These are phyloP conservation scores for Rhyacichthys aspro DNA, from an alignment of 2,797 vertebrate genomes.

Conservation along the genomic window DNA sequence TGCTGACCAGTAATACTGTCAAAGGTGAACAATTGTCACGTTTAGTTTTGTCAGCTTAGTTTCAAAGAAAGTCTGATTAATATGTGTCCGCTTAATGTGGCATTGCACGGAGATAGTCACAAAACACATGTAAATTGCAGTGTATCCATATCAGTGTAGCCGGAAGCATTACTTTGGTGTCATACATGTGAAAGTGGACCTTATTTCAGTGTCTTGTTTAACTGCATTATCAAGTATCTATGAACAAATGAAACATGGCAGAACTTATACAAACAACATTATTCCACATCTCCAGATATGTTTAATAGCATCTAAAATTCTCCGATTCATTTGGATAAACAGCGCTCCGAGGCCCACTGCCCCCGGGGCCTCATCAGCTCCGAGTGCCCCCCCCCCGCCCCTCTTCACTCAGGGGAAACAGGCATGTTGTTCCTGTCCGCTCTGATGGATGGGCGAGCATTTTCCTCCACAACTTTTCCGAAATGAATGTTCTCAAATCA, in stretches of 20 bases:
- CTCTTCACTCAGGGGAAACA: not conserved
- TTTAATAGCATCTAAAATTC: not conserved
- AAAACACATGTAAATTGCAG: too few species aligned
- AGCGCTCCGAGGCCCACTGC: not conserved
- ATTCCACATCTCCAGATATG: not conserved
- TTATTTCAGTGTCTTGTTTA: too few species aligned
- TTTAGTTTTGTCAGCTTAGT: too few species aligned
- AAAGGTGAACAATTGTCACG: too few species aligned
- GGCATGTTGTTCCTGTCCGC: conserved; percentile 38
- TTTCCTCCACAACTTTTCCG: not conserved
- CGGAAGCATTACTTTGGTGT: too few species aligned
- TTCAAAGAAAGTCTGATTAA: too few species aligned
- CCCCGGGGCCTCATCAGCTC: conserved; percentile 33
- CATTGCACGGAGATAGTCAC: too few species aligned
- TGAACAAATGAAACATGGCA: too few species aligned
- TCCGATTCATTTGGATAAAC: not conserved
- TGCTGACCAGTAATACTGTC: not conserved
- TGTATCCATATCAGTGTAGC: too few species aligned
- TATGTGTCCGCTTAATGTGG: too few species aligned
- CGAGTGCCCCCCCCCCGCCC: not conserved
- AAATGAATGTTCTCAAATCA: conserved; percentile 16
- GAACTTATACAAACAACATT: not conserved
- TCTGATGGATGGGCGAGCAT: conserved; percentile 38
- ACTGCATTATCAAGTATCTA: too few species aligned
- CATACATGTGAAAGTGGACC: too few species aligned